phyloP scores from a whole-genome alignment of 2,797 vertebrate species.

The Graptemys geographica region DNA sequence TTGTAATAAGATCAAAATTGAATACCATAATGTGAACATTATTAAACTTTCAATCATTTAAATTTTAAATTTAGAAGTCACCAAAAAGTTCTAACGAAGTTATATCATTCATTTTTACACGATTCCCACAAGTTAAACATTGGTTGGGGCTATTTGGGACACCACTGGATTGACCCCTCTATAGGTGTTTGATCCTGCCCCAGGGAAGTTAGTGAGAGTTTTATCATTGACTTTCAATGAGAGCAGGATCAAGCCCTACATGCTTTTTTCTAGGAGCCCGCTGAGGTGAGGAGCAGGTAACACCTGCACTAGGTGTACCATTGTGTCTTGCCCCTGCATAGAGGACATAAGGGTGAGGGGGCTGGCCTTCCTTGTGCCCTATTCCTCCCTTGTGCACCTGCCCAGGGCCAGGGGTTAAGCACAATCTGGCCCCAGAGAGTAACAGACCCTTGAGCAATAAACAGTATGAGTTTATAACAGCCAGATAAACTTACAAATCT shows the following conservation, averaged over 20 bases:
- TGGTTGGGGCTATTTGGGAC: background rate
- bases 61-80: background rate
- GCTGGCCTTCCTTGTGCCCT: background rate
- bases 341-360: background rate
- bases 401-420: background rate
- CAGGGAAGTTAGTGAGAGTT: background rate
- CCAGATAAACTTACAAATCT: background rate
- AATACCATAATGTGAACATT: background rate
- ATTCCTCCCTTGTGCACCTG: background rate
- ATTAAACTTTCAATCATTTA: background rate
- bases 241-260: background rate
- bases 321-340: background rate
- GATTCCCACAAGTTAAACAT: background rate
- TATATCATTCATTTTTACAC: background rate
- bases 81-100: background rate
- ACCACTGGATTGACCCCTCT: background rate
- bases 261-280: background rate
- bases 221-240: background rate
- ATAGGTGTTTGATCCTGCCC: background rate
- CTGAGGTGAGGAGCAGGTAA: background rate
- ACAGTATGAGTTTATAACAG: background rate
- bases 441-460: background rate
- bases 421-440: background rate
- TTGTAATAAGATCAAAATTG: background rate
- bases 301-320: background rate